Evolutionary conservation across 2,113 vertebrate genomes (phyloP).

Genomic region (Lucifuga dentata): DNA sequence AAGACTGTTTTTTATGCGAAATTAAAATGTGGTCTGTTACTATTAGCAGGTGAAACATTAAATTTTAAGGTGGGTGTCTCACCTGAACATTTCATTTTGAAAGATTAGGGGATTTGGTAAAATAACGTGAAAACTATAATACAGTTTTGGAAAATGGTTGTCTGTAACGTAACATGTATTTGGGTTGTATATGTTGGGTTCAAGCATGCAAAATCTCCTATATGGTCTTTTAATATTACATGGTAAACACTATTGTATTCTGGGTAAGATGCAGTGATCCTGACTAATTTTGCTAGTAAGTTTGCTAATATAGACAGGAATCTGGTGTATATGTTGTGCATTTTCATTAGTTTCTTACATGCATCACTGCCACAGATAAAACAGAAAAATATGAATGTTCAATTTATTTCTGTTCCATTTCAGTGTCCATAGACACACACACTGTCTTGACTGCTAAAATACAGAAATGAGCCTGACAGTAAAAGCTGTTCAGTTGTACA

Average conservation of each 20-base stretch:
- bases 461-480: slow-evolving; percentile 29
- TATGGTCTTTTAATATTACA: not conserved
- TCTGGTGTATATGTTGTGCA: no score
- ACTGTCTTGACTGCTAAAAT: slow-evolving; percentile 33
- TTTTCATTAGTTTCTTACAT: slow-evolving; percentile 31
- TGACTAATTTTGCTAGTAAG: not conserved
- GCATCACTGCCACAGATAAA: slow-evolving; percentile 30
- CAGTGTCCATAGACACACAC: slow-evolving; percentile 14
- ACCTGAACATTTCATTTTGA: no score
- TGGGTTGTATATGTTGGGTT: no score
- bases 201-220: no score
- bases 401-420: slow-evolving; percentile 25
- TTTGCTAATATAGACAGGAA: slow-evolving; percentile 24
- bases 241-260: slow-evolving; percentile 9
- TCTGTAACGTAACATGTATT: no score
- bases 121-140: no score
- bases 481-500: slow-evolving; percentile 11
- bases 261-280: slow-evolving; percentile 17
- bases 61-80: no score
- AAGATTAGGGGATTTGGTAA: no score
- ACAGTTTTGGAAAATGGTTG: no score
- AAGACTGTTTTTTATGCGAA: no score
- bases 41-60: no score
- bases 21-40: no score
- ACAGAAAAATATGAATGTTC: slow-evolving; percentile 5